Percentiles rank a stretch among this genome's conserved stretches.
These are phyloP conservation scores for Sisyra nigra DNA, from an alignment of 2,888 invertebrate genomes.

Conservation along the genomic window DNA sequence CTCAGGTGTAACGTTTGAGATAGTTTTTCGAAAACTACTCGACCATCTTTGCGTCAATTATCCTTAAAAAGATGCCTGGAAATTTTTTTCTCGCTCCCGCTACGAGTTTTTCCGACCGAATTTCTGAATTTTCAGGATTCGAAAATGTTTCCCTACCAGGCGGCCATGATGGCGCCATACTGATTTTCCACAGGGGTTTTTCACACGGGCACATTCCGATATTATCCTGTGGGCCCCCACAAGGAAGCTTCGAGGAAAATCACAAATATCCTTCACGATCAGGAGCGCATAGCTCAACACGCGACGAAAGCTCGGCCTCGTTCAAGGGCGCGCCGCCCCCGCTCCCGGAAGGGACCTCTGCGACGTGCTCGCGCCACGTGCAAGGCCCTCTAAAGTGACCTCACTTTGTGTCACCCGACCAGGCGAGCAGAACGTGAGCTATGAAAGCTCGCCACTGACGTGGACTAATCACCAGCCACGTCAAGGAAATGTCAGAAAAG, in stretches of 20 bases:
- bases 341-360: background rate
- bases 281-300: conserved; percentile 3
- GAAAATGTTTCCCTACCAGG: conserved; percentile 5
- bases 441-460: conserved; percentile 2
- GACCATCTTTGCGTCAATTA: no score
- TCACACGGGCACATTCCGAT: background rate
- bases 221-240: background rate
- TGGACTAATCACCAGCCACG: conserved; percentile 4
- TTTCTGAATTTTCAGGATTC: conserved; percentile 9
- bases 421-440: conserved; percentile 1
- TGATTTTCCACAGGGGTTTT: no score
- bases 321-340: conserved; percentile 1
- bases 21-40: no score
- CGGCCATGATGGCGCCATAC: background rate
- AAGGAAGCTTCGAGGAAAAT: conserved; percentile 6
- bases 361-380: background rate
- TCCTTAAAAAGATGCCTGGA: no score
- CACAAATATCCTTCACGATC: conserved; percentile 9
- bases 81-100: no score
- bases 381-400: conserved; percentile 9
- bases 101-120: background rate
- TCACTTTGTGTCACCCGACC: conserved; percentile 8
- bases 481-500: conserved; percentile 9
- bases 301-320: background rate
- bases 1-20: no score